A percentile compares a stretch with the other conserved stretches of the same genome.
Conservation (phyloP, 2,888 invertebrate genomes). For the Macaria liturata region DNA sequence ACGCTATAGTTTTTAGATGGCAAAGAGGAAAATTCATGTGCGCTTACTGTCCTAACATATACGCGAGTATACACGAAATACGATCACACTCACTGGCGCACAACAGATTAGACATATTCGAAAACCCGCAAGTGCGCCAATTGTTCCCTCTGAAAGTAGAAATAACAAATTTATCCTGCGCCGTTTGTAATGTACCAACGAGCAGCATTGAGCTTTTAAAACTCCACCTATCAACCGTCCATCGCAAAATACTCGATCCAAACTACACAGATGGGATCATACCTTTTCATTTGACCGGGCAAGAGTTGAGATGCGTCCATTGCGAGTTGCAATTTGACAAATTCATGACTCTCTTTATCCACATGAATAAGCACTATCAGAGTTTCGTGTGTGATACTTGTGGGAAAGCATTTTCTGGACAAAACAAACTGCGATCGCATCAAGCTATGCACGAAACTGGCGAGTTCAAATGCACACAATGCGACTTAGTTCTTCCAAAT, state of each 20-base stretch:
- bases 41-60: slow-evolving; percentile 55
- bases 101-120: slow-evolving; percentile 51
- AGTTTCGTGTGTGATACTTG: slow-evolving; percentile 70
- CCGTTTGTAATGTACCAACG: slow-evolving; percentile 43
- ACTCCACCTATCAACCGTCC: slow-evolving; percentile 48
- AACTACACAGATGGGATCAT: slow-evolving; percentile 56
- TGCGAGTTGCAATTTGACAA: slow-evolving; percentile 50
- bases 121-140: slow-evolving; percentile 48
- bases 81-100: slow-evolving; percentile 51
- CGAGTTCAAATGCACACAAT: slow-evolving; percentile 65
- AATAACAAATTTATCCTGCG: slow-evolving; percentile 55
- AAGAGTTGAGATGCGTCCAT: slow-evolving; percentile 54
- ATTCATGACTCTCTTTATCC: slow-evolving; percentile 53
- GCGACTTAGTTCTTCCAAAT: slow-evolving; percentile 61
- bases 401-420: slow-evolving; percentile 71
- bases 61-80: slow-evolving; percentile 45
- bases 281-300: slow-evolving; percentile 55
- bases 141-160: slow-evolving; percentile 62
- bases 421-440: slow-evolving; percentile 68
- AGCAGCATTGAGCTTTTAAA: slow-evolving; percentile 47
- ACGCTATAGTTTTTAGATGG: slow-evolving; percentile 63
- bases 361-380: slow-evolving; percentile 74
- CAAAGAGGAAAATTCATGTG: slow-evolving; percentile 64
- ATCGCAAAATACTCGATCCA: slow-evolving; percentile 42
- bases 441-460: slow-evolving; percentile 60